phyloP scores from a whole-genome alignment of 2,888 invertebrate genomes.

The Phyllotreta cruciferae region DNA sequence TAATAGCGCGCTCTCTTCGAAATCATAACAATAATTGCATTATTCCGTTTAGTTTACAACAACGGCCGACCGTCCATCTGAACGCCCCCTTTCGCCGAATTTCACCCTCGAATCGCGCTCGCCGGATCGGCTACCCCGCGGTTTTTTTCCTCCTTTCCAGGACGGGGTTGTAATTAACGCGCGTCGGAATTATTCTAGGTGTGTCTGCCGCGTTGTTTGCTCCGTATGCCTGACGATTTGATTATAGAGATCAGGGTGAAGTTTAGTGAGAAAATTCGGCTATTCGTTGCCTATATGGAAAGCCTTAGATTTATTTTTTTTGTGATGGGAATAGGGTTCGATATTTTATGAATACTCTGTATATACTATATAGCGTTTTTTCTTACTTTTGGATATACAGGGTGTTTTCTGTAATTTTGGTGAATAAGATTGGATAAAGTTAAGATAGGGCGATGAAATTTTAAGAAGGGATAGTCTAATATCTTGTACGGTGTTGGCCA shows the following conservation, averaged over 20 bases:
- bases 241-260: conserved; percentile 17
- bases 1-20: conserved; percentile 37
- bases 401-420: no score
- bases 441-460: no score
- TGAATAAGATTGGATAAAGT: no score
- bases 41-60: conserved; percentile 37
- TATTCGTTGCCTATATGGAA: neutral
- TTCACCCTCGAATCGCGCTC: conserved; percentile 15
- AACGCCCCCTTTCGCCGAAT: conserved; percentile 10
- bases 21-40: conserved; percentile 41
- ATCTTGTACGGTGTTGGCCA: no score
- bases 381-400: no score
- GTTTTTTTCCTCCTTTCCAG: conserved; percentile 43
- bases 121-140: conserved; percentile 46
- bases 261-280: neutral
- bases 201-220: conserved; percentile 34
- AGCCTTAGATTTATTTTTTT: neutral
- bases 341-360: no score
- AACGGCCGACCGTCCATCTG: conserved; percentile 31
- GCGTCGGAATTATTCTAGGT: conserved; percentile 49
- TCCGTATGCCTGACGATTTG: conserved; percentile 10
- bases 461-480: no score
- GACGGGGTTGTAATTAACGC: conserved; percentile 54
- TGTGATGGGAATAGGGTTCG: no score
- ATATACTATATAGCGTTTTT: no score